Evolutionary conservation across 2,797 vertebrate genomes (phyloP), one percentile per base, ranked within the genome.

Genomic region (Phataginus tricuspis): DNA sequence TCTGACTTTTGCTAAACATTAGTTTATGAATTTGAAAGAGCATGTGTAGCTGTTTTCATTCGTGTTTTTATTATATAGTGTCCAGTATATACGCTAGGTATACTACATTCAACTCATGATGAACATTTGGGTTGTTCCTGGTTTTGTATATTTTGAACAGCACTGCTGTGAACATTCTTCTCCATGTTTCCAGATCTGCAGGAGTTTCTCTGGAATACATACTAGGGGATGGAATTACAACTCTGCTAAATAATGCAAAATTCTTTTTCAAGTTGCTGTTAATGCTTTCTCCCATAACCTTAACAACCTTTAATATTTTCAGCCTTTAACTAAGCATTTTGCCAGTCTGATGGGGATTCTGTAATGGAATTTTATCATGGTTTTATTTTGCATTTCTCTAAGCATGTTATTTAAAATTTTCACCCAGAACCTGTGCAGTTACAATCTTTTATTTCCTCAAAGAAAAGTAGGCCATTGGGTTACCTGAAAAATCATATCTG

Each of bases 261-360:
- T 21, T 84, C 39, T 34, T 53, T 64, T 77, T 59, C 19, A 68
- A 61, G 74, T 34, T 71, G 42, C 29, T 37, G 2, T 69, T 45
- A 75, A 34, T 59, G 37, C 19, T 83, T 86, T 88, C 42, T 72
- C 37, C 25, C 34, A 57, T n/a, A 61, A 11, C 13, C 15, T 78
- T 83, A 78, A 14, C n/a, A 69, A 4, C 34, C 45, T 86, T 85
- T 23, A 49, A 2, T 94, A 34, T 74, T 59, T 61, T 69, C 25
- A 92, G 64, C 18, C 29, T 92, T 92, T 19, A 34, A 87, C 45
- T 45, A 74, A 29, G 34, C 3, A 75, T 88, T 92, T 95, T 94
- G 55, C 23, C 61, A 66, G 37, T 92, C 51, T 71, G 16, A 11
- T 57, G 16, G 55, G 51, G 42, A 37, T 49, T 85, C 37, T 59